phyloP scores from a whole-genome alignment of 2,888 invertebrate species.

The Ptilodon capucinus region DNA sequence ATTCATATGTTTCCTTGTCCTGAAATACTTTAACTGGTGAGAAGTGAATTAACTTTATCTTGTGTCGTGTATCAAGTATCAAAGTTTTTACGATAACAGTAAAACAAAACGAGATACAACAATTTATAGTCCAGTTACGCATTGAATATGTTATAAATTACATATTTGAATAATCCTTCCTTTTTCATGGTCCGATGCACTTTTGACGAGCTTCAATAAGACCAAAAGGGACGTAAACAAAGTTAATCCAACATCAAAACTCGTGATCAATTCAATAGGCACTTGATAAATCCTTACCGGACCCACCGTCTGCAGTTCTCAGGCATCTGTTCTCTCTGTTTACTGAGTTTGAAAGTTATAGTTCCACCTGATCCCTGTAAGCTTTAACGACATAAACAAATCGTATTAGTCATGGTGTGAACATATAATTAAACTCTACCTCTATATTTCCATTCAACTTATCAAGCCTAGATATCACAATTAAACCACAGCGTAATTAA shows the following conservation, averaged over 20 bases:
- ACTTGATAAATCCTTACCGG: conserved; percentile 38
- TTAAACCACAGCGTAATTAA: neutral
- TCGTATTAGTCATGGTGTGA: conserved; percentile 26
- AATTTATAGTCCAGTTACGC: neutral
- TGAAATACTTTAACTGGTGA: no score
- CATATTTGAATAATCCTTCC: neutral
- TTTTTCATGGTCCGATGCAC: neutral
- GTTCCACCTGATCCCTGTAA: no score
- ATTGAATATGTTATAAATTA: no score
- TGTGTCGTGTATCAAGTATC: neutral
- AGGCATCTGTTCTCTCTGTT: no score
- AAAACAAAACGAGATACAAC: neutral
- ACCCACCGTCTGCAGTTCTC: conserved; percentile 24
- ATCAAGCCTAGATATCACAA: neutral
- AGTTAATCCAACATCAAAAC: conserved; percentile 10
- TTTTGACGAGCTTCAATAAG: neutral
- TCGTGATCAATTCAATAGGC: conserved; percentile 38
- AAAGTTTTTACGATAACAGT: neutral
- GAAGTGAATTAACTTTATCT: neutral
- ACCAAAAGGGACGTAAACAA: conserved; percentile 7
- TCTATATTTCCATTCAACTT: neutral
- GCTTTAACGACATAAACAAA: conserved; percentile 34
- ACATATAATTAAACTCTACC: conserved; percentile 8
- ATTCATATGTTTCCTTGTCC: no score
- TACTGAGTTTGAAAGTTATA: no score